phyloP scores from a whole-genome alignment of 35 echinoderm and acorn worm genomes.

The Stichopus chloronotus region DNA sequence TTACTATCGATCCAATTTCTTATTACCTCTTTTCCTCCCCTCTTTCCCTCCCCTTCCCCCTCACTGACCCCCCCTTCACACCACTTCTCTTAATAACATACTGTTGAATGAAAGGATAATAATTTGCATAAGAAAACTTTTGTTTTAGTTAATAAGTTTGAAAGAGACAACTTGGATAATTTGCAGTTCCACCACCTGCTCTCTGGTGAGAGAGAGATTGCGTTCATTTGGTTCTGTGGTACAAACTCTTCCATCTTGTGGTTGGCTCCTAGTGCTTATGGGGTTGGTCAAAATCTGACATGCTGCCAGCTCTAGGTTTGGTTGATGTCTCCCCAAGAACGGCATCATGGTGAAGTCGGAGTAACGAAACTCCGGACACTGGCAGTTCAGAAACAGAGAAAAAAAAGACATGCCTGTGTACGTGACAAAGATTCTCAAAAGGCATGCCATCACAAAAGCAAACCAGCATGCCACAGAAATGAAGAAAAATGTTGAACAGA shows the following conservation, averaged over 20 bases:
- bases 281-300: slow-evolving; percentile 47
- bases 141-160: background rate
- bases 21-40: too few relatives aligned
- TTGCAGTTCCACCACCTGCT: background rate
- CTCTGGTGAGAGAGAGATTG: too few relatives aligned
- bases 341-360: slow-evolving; percentile 45
- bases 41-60: too few relatives aligned
- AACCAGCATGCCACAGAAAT: background rate
- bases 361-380: slow-evolving; percentile 42
- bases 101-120: background rate
- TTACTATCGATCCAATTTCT: too few relatives aligned
- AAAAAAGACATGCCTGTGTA: slow-evolving; percentile 40
- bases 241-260: background rate
- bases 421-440: background rate
- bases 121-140: background rate
- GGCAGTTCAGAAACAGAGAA: slow-evolving; percentile 24
- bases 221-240: background rate
- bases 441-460: background rate
- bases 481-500: too few relatives aligned
- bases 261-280: slow-evolving; percentile 12
- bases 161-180: background rate
- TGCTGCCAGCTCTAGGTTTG: slow-evolving; percentile 51
- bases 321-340: slow-evolving; percentile 52
- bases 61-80: too few relatives aligned
- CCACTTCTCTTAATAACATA: too few relatives aligned